phyloP scores from a whole-genome alignment of 1,140 invertebrate genomes.

The Drosophila mauritiana region DNA sequence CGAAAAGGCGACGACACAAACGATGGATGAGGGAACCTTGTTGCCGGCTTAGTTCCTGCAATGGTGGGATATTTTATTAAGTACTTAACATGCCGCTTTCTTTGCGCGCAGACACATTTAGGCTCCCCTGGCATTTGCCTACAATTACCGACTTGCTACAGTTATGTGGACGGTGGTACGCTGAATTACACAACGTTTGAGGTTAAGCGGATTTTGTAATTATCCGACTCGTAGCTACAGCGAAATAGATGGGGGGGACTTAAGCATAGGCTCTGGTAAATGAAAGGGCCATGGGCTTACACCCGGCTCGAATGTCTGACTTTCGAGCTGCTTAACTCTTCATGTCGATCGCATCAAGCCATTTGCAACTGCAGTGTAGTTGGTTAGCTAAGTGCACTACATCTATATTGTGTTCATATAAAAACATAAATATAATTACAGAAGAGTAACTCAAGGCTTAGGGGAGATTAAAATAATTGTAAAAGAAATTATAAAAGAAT shows the following conservation, averaged over 20 bases:
- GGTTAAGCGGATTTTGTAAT: constrained; percentile 82
- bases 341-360: constrained; percentile 36
- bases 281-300: constrained; percentile 34
- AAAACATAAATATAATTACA: not conserved
- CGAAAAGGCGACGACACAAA: constrained; percentile 50
- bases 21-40: constrained; percentile 43
- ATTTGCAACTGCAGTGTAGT: constrained; percentile 11
- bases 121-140: constrained; percentile 32
- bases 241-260: not conserved
- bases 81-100: constrained; percentile 60
- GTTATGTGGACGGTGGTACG: constrained; percentile 56
- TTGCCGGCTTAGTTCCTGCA: constrained; percentile 67
- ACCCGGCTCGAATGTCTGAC: constrained; percentile 34
- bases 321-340: constrained; percentile 32
- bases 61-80: constrained; percentile 67
- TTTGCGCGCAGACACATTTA: constrained; percentile 48
- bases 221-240: constrained; percentile 72
- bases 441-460: not conserved
- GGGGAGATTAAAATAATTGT: not conserved
- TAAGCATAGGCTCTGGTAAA: constrained; percentile 20
- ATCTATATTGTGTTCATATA: not conserved
- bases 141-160: constrained; percentile 70
- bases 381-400: constrained; percentile 4
- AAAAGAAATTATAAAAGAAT: no score
- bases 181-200: constrained; percentile 83